Evolutionary conservation across 2,888 invertebrate species (phyloP), one percentile per base, ranked within the genome.

Genomic region (Oligia fasciuncula): DNA sequence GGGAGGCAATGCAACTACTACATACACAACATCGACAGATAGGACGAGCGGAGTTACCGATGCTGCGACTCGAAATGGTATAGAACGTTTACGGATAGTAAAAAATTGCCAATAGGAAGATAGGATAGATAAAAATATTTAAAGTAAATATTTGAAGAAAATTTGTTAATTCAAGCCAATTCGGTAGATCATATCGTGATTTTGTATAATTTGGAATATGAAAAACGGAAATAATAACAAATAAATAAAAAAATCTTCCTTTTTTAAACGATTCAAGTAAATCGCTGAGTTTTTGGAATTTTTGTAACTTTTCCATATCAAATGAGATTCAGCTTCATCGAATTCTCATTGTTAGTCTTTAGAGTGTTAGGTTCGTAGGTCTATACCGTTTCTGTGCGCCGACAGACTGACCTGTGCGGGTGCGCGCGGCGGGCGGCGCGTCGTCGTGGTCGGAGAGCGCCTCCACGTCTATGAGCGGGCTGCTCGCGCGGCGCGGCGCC

Each of bases 381-480:
- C 94, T 95, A 96, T 95, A 96, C 96, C 95, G 94, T 95, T 95
- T 94, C 85, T 83, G 83, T 84, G 88, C 89, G 85, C 71, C 71
- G 70, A 67, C 72, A 54, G 51, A 97, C 97, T 97, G 97, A 97
- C 97, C 97, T 97, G 76, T 91, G 89, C 95, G 97, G 96, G 73
- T 43, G 91, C 89, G 96, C 35, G 51, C 89, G 95, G 95, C 91
- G 97, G 97, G 91, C 97, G 97, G 93, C 71, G 91, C 91, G 97
- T 97, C 90, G 96, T 95, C 91, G 97, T 97, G 91, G 93, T 97
- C 97, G 88, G 97, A 97, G 89, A 97, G 97, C 91, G 97, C 97
- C 95, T 97, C 97, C 93, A 97, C 97, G 95, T 97, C 97, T 93
- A 97, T 97, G 95, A 97, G 97, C 92, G 98, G 97, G 95, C 97